These are phyloP conservation scores for Rhadinocentrus ornatus DNA, from an alignment of 2,797 vertebrate genomes.

Conservation along the genomic window DNA sequence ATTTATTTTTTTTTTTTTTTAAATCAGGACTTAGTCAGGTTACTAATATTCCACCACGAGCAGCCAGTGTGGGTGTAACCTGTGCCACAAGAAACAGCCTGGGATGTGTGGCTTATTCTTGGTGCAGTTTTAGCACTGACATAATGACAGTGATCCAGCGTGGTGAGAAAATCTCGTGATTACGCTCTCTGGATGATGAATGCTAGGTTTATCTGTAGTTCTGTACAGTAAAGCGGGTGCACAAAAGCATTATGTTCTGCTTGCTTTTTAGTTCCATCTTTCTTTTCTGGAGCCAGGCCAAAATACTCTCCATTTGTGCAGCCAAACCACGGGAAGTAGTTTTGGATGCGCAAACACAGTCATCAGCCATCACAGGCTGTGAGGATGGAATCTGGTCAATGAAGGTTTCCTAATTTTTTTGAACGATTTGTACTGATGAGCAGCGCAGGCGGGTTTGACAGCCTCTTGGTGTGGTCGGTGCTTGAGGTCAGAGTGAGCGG, in stretches of 20 bases:
- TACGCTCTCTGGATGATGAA: conserved; percentile 20
- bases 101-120: conserved; percentile 19
- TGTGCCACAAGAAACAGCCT: neutral
- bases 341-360: conserved; percentile 29
- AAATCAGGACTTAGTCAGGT: too few species aligned
- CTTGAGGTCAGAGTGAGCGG: conserved; percentile 61
- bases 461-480: conserved; percentile 34
- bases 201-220: conserved; percentile 14
- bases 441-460: conserved; percentile 27
- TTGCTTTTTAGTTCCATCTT: conserved; percentile 50
- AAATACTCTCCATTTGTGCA: conserved; percentile 35
- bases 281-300: conserved; percentile 42
- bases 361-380: conserved; percentile 25
- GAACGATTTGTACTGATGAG: conserved; percentile 10
- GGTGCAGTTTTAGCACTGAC: conserved; percentile 21
- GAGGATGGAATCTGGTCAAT: conserved; percentile 20
- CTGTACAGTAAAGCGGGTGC: conserved; percentile 18
- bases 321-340: conserved; percentile 40
- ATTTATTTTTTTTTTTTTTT: too few species aligned
- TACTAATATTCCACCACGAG: neutral
- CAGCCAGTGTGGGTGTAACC: neutral
- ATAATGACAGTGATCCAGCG: conserved; percentile 30
- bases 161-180: conserved; percentile 19
- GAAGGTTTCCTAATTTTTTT: conserved; percentile 25
- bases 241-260: conserved; percentile 43